Percentiles rank a stretch among this genome's conserved stretches.
Conservation (phyloP, 2,113 vertebrate species). For the Pterocles burchelli region DNA sequence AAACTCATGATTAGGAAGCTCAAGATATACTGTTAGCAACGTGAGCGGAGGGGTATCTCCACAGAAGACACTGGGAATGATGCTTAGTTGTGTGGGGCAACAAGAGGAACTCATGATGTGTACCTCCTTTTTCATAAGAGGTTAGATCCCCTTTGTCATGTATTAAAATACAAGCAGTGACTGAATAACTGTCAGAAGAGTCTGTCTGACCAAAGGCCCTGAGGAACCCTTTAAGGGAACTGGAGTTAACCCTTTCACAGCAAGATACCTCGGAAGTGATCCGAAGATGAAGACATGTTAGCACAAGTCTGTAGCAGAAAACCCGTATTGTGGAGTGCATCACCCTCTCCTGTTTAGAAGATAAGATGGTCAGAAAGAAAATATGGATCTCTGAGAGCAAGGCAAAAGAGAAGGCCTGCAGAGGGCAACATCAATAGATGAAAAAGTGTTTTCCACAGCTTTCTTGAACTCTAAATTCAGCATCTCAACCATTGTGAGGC, state of each 20-base stretch:
- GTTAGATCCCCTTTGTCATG: not conserved
- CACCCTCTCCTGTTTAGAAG: not conserved
- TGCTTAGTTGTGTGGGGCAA: not conserved
- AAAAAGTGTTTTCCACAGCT: not conserved
- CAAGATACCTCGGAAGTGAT: not conserved
- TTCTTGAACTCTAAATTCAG: not conserved
- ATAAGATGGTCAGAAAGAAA: not conserved
- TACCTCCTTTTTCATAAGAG: not conserved
- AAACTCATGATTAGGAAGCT: not conserved
- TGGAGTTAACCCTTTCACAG: not conserved
- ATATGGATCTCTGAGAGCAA: not conserved
- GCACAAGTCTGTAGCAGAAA: not conserved
- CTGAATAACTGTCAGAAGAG: not conserved
- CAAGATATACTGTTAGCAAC: not conserved
- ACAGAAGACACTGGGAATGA: not conserved
- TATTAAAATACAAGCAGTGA: not conserved
- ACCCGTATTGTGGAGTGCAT: too few species aligned
- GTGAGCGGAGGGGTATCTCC: not conserved
- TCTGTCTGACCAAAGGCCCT: not conserved
- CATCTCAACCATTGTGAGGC: not conserved
- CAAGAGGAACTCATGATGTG: not conserved
- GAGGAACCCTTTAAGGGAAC: not conserved
- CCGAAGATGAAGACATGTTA: not conserved
- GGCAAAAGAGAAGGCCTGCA: not conserved
- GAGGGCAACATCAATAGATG: not conserved